A percentile compares a stretch with the other conserved stretches of the same genome.
phyloP scores from a whole-genome alignment of 2,113 vertebrate species.

The Chloropsis hardwickii region DNA sequence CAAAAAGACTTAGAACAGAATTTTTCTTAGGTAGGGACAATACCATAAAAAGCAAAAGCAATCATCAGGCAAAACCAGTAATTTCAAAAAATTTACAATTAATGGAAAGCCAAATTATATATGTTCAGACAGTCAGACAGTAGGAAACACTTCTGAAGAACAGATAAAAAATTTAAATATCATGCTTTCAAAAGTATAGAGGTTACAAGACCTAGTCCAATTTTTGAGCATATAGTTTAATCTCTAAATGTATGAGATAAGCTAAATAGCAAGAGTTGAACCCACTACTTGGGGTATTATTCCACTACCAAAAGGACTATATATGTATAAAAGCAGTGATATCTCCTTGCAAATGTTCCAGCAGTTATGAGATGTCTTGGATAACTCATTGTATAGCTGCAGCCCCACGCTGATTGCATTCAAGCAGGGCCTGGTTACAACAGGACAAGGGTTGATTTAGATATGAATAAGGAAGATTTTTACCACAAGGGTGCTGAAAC shows the following conservation, averaged over 20 bases:
- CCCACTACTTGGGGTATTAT: neutral
- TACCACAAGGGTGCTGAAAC: neutral
- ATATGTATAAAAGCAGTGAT: neutral
- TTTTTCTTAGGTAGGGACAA: neutral
- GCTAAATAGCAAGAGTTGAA: neutral
- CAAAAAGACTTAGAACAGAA: neutral
- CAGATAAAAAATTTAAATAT: neutral
- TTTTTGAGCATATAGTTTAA: neutral
- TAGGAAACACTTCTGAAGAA: fast-evolving
- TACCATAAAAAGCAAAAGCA: neutral
- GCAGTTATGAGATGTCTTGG: neutral
- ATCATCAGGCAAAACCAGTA: neutral
- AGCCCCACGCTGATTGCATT: neutral
- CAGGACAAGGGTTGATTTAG: neutral
- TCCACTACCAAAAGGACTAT: neutral
- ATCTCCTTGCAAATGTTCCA: neutral
- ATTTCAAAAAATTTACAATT: neutral
- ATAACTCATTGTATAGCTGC: neutral
- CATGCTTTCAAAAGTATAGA: neutral
- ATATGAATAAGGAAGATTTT: neutral
- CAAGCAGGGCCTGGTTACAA: neutral
- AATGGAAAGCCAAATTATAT: neutral
- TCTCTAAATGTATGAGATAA: neutral
- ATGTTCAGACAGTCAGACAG: neutral
- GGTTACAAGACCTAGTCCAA: neutral